Conservation (phyloP, 2,113 vertebrate species). For the Brienomyrus longianalis region DNA sequence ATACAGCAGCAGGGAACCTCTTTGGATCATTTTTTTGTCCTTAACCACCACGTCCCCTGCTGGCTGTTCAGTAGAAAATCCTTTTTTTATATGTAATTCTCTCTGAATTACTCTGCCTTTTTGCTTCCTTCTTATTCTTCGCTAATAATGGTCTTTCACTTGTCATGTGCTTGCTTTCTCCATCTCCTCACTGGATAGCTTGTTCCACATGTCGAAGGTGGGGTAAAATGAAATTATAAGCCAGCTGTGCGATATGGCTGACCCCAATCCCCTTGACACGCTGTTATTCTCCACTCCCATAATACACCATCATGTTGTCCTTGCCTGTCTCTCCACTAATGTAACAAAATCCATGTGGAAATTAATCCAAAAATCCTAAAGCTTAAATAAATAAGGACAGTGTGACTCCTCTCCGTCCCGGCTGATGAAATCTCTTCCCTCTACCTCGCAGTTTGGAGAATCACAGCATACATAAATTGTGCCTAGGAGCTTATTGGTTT, state of each 20-base stretch:
- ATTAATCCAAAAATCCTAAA: slow-evolving; percentile 48
- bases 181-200: neutral
- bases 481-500: neutral
- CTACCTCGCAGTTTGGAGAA: neutral
- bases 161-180: neutral
- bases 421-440: neutral
- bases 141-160: neutral
- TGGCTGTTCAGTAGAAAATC: neutral
- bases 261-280: slow-evolving; percentile 58
- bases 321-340: slow-evolving; percentile 27
- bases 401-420: slow-evolving; percentile 13
- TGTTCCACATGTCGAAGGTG: neutral
- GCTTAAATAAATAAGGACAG: slow-evolving; percentile 34
- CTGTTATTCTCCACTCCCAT: slow-evolving; percentile 34
- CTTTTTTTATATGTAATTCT: neutral
- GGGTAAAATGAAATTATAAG: slow-evolving; percentile 18
- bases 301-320: slow-evolving; percentile 26
- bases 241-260: slow-evolving; percentile 59
- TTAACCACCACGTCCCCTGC: neutral
- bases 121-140: neutral
- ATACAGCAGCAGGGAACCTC: neutral
- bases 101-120: neutral
- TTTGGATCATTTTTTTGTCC: neutral
- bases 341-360: slow-evolving; percentile 49
- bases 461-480: neutral